phyloP scores from a whole-genome alignment of 2,113 vertebrate genomes.

The Vombatus ursinus region DNA sequence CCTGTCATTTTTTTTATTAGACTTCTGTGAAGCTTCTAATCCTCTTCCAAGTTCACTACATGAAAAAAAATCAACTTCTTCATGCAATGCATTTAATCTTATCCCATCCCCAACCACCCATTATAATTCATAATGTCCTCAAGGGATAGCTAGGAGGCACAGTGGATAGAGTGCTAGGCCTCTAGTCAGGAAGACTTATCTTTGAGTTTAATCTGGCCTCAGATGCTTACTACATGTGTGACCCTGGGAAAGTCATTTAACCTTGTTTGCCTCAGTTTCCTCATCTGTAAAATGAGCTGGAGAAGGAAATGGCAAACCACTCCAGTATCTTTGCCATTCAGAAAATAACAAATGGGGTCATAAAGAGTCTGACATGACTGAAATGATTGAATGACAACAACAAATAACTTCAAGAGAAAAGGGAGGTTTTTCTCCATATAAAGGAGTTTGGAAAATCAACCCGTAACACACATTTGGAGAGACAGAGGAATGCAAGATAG shows the following conservation, averaged over 20 bases:
- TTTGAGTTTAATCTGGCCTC: neutral
- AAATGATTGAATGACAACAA: neutral
- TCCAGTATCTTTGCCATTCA: neutral
- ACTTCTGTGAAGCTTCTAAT: slow-evolving; percentile 56
- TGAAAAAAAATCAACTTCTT: neutral
- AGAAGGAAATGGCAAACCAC: neutral
- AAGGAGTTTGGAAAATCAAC: neutral
- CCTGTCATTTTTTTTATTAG: slow-evolving; percentile 77
- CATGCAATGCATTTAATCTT: neutral
- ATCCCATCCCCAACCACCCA: neutral
- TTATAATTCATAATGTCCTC: neutral
- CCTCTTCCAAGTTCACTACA: slow-evolving; percentile 60
- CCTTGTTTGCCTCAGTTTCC: neutral
- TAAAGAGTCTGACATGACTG: neutral
- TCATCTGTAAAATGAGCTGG: neutral
- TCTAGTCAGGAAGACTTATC: neutral
- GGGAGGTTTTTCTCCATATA: neutral
- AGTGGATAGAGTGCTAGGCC: neutral
- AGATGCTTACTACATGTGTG: neutral
- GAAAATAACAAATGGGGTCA: neutral
- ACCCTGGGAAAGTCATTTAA: neutral
- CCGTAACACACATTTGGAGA: neutral
- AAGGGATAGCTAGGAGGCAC: neutral
- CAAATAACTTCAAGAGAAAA: neutral
- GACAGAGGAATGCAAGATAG: neutral